Evolutionary conservation across 1,140 invertebrate species (phyloP), one percentile per base, ranked within the genome.

Genomic region (Drosophila asahinai): DNA sequence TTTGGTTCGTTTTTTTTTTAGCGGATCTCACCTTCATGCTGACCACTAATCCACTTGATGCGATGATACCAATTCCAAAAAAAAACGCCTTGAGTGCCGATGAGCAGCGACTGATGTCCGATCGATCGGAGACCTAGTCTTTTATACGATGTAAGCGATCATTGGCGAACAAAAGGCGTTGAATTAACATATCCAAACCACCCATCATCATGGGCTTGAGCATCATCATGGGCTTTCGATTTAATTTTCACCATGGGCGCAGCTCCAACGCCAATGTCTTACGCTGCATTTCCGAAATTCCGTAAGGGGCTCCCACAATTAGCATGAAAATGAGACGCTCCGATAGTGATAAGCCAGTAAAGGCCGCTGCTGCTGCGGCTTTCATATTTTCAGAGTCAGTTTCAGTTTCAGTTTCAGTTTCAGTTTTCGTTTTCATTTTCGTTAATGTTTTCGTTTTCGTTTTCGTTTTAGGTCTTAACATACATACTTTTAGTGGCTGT

Each of bases 271-370:
- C 33, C 9, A 33, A 73, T 40, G 52, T 36, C 48, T 81, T 73
- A 61, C 42, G 83, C 68, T 83, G 84, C 83, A 87, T 87, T 89
- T 87, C 83, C 83, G 68, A 87, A 89, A 87, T 87, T 87, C 83
- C 83, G 84, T 77, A 86, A 74, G 81, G 63, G 57, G 60, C 75
- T 66, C 57, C 65, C 66, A 72, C 54, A 86, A 89, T 87, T 87
- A 89, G 77, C 83, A 87, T 87, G 63, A 89, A 89, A 87, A 87
- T 89, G 77, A 65, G 55, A 43, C 65, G 76, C 54, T 58, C 15
- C 25, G 64, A 42, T 81, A 57, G 33, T 77, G 63, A 81, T 81
- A 81, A 81, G 55, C 51, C 62, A 36, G 7, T 8, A 9, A 36
- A 36, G 33, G 33, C 33, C 9, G 2, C 8, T 33, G 33, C 33